These are phyloP conservation scores for Galeopterus variegatus DNA, from an alignment of 2,113 vertebrate species.

Conservation along the genomic window DNA sequence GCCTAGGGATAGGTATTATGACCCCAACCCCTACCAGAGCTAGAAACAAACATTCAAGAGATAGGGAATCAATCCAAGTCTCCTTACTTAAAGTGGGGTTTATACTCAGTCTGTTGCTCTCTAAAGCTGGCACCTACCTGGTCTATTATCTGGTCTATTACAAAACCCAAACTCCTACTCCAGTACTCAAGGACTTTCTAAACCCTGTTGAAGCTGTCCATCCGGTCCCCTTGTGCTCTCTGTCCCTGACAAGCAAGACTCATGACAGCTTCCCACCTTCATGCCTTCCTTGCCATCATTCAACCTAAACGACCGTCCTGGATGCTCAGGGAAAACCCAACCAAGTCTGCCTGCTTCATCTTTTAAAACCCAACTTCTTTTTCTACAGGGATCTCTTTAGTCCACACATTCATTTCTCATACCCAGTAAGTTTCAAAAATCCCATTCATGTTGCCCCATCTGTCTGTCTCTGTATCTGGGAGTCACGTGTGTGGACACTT, in stretches of 20 bases:
- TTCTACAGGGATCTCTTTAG: neutral
- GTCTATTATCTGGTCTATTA: neutral
- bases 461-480: neutral
- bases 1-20: neutral
- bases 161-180: neutral
- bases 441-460: neutral
- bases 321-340: neutral
- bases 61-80: neutral
- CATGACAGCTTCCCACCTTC: neutral
- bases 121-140: neutral
- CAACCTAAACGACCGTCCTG: neutral
- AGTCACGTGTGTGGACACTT: neutral
- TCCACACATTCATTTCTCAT: neutral
- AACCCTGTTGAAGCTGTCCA: neutral
- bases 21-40: neutral
- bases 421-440: neutral
- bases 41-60: neutral
- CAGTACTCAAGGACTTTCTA: neutral
- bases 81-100: neutral
- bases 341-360: neutral
- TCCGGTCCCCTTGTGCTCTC: neutral
- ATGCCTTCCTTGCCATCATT: neutral
- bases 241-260: neutral
- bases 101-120: neutral
- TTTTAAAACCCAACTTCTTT: neutral